Evolutionary conservation across 30 jellyfish, hydroid and myxozoan species (phyloP).

Genomic region (Aurelia aurita): DNA sequence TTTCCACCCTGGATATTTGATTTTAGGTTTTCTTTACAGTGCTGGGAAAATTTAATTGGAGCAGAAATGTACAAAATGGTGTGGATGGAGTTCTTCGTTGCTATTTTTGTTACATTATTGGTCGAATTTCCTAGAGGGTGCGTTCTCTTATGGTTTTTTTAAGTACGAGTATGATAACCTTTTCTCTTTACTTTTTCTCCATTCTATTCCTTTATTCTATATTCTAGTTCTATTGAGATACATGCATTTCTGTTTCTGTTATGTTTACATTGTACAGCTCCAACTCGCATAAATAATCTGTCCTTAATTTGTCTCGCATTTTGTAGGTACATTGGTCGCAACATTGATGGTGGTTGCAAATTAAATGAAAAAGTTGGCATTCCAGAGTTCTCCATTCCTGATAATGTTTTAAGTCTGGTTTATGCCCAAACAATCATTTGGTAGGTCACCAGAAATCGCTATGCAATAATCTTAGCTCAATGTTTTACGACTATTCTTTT

Average conservation of each 20-base stretch:
- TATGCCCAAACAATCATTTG: conserved; percentile 71
- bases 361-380: conserved; percentile 64
- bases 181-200: no score
- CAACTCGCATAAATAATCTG: background rate
- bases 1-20: no score
- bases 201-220: no score
- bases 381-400: conserved; percentile 72
- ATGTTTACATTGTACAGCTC: no score
- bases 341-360: conserved; percentile 70
- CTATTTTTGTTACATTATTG: conserved; percentile 19
- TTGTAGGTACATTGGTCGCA: conserved; percentile 56
- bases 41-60: conserved; percentile 71
- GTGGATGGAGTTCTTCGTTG: conserved; percentile 64
- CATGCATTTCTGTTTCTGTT: no score
- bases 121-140: conserved; percentile 78
- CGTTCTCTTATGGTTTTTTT: background rate
- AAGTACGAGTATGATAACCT: no score
- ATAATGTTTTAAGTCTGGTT: conserved; percentile 49
- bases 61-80: conserved; percentile 70
- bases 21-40: no score
- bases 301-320: background rate
- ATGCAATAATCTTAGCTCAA: no score
- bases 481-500: no score
- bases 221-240: no score
- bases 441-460: conserved; percentile 1